phyloP scores from a whole-genome alignment of 92 coral and sea anemone genomes.

The Epizoanthus illoricatus region DNA sequence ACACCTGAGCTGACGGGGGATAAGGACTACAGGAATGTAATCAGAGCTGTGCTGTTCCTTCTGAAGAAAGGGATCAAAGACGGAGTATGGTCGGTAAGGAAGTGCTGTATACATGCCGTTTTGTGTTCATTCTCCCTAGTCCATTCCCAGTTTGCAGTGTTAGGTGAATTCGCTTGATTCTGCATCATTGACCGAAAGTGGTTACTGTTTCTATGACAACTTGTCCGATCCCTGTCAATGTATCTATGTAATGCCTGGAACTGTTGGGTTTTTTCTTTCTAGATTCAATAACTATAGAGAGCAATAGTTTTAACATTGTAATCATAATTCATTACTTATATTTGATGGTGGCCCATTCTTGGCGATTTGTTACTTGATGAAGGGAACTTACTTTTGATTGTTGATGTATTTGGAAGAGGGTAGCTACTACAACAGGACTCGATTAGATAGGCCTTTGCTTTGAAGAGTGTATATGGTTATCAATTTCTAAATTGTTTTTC shows the following conservation, averaged over 20 bases:
- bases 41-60: slow-evolving; percentile 75
- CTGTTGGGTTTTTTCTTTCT: no score
- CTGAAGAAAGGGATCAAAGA: slow-evolving; percentile 92
- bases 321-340: no score
- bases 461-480: no score
- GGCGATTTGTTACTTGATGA: background rate
- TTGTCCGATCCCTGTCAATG: no score
- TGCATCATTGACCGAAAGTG: background rate
- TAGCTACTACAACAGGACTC: background rate
- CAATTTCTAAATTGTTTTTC: background rate
- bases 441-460: no score
- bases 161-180: background rate
- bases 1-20: slow-evolving; percentile 73
- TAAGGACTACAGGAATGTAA: slow-evolving; percentile 80
- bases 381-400: background rate
- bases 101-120: background rate
- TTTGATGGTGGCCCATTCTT: no score
- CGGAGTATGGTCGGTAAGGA: slow-evolving; percentile 88
- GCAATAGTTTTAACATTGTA: no score
- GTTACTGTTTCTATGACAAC: no score
- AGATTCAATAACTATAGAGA: no score
- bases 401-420: background rate
- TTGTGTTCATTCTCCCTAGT: background rate
- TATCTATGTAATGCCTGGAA: no score
- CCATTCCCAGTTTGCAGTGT: no score